Evolutionary conservation across 2,888 invertebrate genomes (phyloP).

Genomic region (Coremacera marginata): DNA sequence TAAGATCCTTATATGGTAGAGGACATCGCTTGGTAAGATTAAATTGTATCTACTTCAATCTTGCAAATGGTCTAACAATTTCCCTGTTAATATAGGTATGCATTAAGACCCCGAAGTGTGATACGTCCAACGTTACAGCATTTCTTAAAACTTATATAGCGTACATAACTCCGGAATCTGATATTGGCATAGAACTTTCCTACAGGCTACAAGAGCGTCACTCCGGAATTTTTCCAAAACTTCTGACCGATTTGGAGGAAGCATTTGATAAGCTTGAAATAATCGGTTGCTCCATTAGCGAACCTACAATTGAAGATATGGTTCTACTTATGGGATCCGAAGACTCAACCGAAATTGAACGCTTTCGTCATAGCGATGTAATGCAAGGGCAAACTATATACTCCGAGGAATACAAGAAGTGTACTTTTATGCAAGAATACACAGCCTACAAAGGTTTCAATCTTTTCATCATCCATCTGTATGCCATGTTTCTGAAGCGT

Average conservation of each 20-base stretch:
- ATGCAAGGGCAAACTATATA: slow-evolving; percentile 31
- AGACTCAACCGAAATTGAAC: slow-evolving; percentile 15
- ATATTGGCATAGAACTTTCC: slow-evolving; percentile 39
- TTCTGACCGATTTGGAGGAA: slow-evolving; percentile 27
- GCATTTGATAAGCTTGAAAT: slow-evolving; percentile 15
- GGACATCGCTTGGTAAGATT: slow-evolving; percentile 79
- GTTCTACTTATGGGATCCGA: slow-evolving; percentile 38
- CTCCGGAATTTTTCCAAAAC: background rate
- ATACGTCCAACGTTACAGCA: slow-evolving; percentile 24
- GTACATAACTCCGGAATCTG: slow-evolving; percentile 10
- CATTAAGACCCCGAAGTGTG: slow-evolving; percentile 16
- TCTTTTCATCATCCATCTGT: slow-evolving; percentile 72
- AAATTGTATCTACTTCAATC: background rate
- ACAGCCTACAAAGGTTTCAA: background rate
- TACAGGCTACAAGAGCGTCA: slow-evolving; percentile 36
- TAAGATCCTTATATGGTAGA: slow-evolving; percentile 86
- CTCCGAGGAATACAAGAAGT: slow-evolving; percentile 3
- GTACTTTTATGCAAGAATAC: slow-evolving; percentile 17
- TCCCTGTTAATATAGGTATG: slow-evolving; percentile 9
- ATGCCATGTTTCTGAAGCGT: slow-evolving; percentile 74
- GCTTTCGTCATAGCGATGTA: slow-evolving; percentile 27
- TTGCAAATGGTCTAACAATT: background rate
- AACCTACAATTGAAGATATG: slow-evolving; percentile 39
- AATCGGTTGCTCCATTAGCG: slow-evolving; percentile 31
- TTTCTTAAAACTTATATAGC: slow-evolving; percentile 34